Percentiles rank a stretch among this genome's conserved stretches.
Conservation (phyloP, 2,113 vertebrate species). For the Lynx canadensis region DNA sequence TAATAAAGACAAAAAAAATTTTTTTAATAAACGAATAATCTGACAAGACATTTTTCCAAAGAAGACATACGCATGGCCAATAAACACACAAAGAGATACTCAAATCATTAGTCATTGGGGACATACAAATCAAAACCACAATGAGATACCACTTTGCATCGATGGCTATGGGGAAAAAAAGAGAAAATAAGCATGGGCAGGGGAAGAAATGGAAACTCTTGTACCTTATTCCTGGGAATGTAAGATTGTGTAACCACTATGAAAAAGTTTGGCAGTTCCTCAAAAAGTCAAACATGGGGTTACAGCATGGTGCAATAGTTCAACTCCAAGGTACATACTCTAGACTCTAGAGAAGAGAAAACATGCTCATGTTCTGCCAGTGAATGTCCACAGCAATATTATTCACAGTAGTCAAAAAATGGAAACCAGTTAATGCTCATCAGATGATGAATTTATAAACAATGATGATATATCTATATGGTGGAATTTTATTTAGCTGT, state of each 20-base stretch:
- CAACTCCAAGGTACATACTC: neutral
- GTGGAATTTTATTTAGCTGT: neutral
- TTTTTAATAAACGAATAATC: neutral
- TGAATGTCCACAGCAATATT: neutral
- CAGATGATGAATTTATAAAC: neutral
- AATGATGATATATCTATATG: no score
- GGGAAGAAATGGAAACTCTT: neutral
- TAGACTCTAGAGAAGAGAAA: neutral
- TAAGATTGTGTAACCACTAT: neutral
- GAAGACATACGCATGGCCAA: neutral
- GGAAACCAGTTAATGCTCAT: neutral
- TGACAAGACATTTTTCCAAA: neutral
- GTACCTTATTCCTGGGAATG: neutral
- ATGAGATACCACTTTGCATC: neutral
- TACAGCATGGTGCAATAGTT: neutral
- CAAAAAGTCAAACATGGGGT: neutral
- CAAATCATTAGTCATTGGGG: neutral
- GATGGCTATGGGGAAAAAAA: neutral
- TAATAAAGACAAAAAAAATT: neutral
- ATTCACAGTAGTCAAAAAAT: neutral
- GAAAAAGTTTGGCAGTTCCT: conserved; percentile 19
- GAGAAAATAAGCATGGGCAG: conserved; percentile 1
- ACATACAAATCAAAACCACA: neutral
- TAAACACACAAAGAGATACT: neutral
- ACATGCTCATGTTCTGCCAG: neutral